Evolutionary conservation across 1,140 invertebrate species (phyloP).

Genomic region (Pogonomyrmex californicus): DNA sequence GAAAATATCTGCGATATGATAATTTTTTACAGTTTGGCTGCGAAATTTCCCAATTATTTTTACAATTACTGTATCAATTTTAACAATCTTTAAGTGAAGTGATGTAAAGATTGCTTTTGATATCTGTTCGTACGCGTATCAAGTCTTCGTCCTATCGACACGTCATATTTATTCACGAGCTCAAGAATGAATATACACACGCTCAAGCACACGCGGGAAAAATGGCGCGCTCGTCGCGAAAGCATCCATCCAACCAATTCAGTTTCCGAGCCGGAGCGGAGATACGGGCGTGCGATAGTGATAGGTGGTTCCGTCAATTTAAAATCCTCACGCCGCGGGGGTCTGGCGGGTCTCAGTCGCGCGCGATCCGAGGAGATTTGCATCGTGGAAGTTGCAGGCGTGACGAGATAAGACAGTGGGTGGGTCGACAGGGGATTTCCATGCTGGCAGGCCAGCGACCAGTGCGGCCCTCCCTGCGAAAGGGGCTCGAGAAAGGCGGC

Average conservation of each 20-base stretch:
- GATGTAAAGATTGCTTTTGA: background rate
- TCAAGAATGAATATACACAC: background rate
- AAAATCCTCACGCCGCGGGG: slow-evolving; percentile 64
- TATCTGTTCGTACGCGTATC: slow-evolving; percentile 1
- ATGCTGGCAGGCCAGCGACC: slow-evolving; percentile 74
- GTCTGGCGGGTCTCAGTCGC: slow-evolving; percentile 44
- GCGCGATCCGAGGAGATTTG: slow-evolving; percentile 80
- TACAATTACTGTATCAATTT: background rate
- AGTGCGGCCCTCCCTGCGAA: background rate
- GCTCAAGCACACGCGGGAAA: slow-evolving; percentile 2
- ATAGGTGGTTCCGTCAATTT: slow-evolving; percentile 79
- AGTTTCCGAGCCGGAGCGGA: slow-evolving; percentile 35
- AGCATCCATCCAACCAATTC: slow-evolving; percentile 70
- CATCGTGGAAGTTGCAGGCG: slow-evolving; percentile 80
- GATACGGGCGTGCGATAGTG: slow-evolving; percentile 61
- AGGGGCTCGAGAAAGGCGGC: slow-evolving; percentile 42
- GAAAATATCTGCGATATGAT: background rate
- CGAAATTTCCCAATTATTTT: background rate
- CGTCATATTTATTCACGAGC: slow-evolving; percentile 19
- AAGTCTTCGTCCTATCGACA: slow-evolving; percentile 10
- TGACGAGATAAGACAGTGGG: slow-evolving; percentile 81
- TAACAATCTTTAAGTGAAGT: background rate
- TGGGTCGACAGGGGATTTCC: slow-evolving; percentile 76
- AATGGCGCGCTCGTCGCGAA: slow-evolving; percentile 51
- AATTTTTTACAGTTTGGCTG: background rate